phyloP scores from a whole-genome alignment of 1,140 invertebrate genomes.

The Conus ventricosus region DNA sequence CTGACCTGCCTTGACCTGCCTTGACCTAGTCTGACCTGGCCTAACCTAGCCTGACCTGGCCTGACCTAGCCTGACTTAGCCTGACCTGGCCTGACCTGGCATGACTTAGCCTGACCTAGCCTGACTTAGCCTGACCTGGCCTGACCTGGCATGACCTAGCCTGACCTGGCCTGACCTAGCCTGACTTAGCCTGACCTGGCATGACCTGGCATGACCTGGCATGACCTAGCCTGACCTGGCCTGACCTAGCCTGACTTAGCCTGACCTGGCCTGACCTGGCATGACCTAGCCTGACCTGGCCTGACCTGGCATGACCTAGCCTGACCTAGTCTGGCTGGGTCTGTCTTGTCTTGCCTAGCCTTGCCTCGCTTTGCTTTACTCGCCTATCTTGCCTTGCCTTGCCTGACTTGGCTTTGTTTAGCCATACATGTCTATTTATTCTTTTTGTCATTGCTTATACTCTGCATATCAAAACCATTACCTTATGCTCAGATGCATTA shows the following conservation, averaged over 20 bases:
- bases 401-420: neutral
- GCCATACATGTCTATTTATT: neutral
- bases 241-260: neutral
- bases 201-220: neutral
- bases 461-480: too few relatives aligned
- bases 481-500: too few relatives aligned
- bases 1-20: neutral
- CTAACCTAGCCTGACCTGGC: neutral
- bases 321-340: neutral
- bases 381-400: neutral
- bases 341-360: neutral
- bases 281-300: neutral
- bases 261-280: neutral
- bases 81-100: neutral
- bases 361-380: neutral
- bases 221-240: neutral
- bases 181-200: neutral
- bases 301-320: neutral
- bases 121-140: neutral
- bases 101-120: neutral
- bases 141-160: neutral
- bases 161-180: neutral
- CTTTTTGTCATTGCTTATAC: too few relatives aligned
- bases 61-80: neutral
- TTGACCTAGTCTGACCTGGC: neutral